These are phyloP conservation scores for Drosophila paramelanica DNA, from an alignment of 2,888 invertebrate species.

Conservation along the genomic window DNA sequence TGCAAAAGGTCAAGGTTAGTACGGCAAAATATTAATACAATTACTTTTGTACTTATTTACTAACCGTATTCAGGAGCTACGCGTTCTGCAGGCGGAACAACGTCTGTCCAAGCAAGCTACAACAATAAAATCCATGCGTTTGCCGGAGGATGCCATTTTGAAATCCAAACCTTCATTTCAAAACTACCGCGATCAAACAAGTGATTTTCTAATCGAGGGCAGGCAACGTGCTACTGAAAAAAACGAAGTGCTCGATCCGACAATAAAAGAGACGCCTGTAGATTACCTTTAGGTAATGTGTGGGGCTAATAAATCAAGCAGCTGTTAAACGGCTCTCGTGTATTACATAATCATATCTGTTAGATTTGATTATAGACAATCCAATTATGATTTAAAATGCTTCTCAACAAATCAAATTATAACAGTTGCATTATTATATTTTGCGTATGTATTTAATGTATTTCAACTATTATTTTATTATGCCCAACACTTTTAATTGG, in stretches of 20 bases:
- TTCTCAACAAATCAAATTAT: neutral
- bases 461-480: neutral
- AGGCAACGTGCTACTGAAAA: constrained; percentile 64
- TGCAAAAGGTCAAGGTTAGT: constrained; percentile 79
- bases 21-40: neutral
- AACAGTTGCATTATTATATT: constrained; percentile 4
- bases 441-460: constrained; percentile 2
- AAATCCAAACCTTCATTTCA: constrained; percentile 76
- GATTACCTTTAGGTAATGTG: constrained; percentile 64
- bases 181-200: constrained; percentile 71
- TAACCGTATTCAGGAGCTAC: constrained; percentile 66
- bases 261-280: constrained; percentile 65
- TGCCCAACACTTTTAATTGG: too few species aligned
- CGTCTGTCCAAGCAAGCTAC: constrained; percentile 69
- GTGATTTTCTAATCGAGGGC: constrained; percentile 73
- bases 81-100: constrained; percentile 81
- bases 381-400: neutral
- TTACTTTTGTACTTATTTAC: neutral
- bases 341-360: neutral
- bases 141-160: constrained; percentile 65
- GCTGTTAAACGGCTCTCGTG: neutral
- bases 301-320: constrained; percentile 26
- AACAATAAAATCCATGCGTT: constrained; percentile 29
- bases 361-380: constrained; percentile 29
- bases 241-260: constrained; percentile 79